Evolutionary conservation across 1,140 invertebrate species (phyloP).

Genomic region (Ceratosolen fusciceps): DNA sequence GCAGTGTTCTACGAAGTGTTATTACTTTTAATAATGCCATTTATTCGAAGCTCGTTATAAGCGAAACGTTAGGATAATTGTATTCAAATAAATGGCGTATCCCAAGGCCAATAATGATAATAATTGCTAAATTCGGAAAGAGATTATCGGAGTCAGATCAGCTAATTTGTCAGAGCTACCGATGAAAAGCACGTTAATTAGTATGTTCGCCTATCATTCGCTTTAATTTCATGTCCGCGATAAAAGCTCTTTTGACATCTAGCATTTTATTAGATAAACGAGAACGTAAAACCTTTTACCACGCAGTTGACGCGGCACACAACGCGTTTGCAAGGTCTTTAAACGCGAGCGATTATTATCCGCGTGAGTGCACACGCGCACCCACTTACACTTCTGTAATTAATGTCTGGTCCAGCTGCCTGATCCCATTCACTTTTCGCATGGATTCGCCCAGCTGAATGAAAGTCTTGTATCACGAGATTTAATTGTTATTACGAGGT

Average conservation of each 20-base stretch:
- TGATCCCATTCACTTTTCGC: conserved; percentile 35
- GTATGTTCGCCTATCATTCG: neutral
- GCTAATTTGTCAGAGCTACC: neutral
- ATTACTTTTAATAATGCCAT: neutral
- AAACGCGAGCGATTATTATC: conserved; percentile 31
- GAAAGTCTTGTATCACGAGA: neutral
- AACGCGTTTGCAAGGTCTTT: conserved; percentile 27
- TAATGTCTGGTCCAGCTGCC: conserved; percentile 20
- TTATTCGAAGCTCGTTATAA: neutral
- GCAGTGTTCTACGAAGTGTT: neutral
- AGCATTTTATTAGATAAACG: neutral
- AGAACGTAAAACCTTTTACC: conserved; percentile 37
- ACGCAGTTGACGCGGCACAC: neutral
- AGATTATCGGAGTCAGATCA: no score
- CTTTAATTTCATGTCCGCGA: neutral
- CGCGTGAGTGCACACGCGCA: conserved; percentile 33
- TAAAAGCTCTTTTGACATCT: conserved; percentile 16
- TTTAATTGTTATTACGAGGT: conserved; percentile 1
- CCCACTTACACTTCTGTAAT: conserved; percentile 34
- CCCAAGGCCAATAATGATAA: neutral
- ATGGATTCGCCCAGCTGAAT: conserved; percentile 30
- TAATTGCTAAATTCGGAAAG: neutral
- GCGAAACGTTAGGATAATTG: neutral
- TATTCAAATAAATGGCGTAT: neutral
- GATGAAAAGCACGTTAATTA: neutral